These are phyloP conservation scores for Lithophane leautieri DNA, from an alignment of 2,888 invertebrate genomes.

Conservation along the genomic window DNA sequence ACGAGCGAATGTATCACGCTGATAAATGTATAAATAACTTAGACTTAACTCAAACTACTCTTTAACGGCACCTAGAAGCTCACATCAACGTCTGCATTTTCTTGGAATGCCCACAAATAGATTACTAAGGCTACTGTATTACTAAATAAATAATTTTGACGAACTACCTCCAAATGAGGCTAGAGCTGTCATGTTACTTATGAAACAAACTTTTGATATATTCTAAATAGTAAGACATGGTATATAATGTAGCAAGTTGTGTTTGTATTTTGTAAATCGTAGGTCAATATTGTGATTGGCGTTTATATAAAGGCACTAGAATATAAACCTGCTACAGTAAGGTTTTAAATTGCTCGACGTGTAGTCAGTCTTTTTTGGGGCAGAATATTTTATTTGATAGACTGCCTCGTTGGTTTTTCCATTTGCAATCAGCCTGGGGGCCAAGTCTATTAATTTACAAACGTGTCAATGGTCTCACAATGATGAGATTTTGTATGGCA, in stretches of 20 bases:
- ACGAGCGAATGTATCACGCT: not conserved
- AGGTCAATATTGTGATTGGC: too few relatives aligned
- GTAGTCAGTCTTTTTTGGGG: too few relatives aligned
- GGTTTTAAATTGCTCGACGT: too few relatives aligned
- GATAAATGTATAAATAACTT: not conserved
- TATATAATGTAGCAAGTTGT: not conserved
- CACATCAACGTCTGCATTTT: conserved; percentile 48
- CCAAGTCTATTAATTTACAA: too few relatives aligned
- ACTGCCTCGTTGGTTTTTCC: too few relatives aligned
- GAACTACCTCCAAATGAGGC: conserved; percentile 44
- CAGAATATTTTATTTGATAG: too few relatives aligned
- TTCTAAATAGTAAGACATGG: conserved; percentile 11
- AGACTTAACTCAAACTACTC: conserved; percentile 11
- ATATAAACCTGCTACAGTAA: too few relatives aligned
- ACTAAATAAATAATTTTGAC: conserved; percentile 70
- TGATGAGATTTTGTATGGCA: too few relatives aligned
- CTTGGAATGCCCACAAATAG: conserved; percentile 61
- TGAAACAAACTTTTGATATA: conserved; percentile 35
- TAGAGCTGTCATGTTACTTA: conserved; percentile 32
- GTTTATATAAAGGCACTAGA: too few relatives aligned
- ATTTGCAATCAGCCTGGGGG: too few relatives aligned
- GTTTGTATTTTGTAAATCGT: too few relatives aligned
- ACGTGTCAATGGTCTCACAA: too few relatives aligned
- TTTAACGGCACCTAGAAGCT: conserved; percentile 29
- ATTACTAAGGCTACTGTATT: conserved; percentile 49